Evolutionary conservation across 2,797 vertebrate genomes (phyloP).

Genomic region (Botia kubotai): DNA sequence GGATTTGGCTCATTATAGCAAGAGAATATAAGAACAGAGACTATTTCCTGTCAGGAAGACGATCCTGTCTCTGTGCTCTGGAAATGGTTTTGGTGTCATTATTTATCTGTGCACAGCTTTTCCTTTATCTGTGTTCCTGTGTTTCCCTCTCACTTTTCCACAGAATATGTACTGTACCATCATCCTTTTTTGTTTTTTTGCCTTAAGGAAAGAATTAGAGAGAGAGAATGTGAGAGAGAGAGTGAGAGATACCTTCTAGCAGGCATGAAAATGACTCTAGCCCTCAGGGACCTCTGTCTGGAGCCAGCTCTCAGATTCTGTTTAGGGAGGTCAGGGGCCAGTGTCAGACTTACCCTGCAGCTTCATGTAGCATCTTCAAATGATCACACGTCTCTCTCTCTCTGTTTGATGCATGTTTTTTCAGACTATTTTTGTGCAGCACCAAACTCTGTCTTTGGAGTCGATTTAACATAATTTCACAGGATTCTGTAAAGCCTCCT

Average conservation of each 20-base stretch:
- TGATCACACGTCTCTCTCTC: conserved; percentile 36
- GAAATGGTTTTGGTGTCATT: conserved; percentile 3
- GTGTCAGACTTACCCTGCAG: conserved; percentile 16
- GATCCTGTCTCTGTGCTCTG: neutral
- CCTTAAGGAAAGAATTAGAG: neutral
- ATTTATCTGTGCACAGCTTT: neutral
- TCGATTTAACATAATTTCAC: neutral
- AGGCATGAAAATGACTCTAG: conserved; percentile 8
- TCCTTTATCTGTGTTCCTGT: neutral
- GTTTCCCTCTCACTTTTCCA: neutral
- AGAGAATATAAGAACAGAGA: neutral
- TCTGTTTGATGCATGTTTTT: conserved; percentile 4
- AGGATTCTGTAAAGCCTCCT: neutral
- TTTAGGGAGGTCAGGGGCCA: conserved; percentile 31
- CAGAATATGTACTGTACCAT: neutral
- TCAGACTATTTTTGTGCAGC: neutral
- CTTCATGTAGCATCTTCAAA: conserved; percentile 30
- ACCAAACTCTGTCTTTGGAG: neutral
- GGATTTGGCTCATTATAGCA: neutral
- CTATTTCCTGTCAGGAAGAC: neutral
- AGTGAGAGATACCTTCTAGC: conserved; percentile 6
- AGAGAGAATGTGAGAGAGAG: neutral
- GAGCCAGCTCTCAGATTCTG: neutral
- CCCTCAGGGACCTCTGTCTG: neutral
- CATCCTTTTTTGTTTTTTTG: conserved; percentile 8